Evolutionary conservation across 2,888 invertebrate genomes (phyloP), one percentile per base, ranked within the genome.

Genomic region (Embidobia sp.): DNA sequence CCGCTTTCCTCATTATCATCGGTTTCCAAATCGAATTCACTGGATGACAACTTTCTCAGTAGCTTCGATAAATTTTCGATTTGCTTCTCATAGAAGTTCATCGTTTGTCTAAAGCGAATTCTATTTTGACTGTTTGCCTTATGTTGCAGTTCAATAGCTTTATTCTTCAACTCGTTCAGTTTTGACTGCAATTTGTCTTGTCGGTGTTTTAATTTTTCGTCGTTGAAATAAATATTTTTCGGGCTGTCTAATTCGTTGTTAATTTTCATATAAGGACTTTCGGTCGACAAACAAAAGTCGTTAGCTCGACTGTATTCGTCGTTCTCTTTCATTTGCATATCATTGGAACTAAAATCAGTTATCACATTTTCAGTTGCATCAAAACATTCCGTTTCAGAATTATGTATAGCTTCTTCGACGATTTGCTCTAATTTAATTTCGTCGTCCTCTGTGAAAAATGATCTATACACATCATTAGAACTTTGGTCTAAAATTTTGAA

Each of bases 41-140:
- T 53, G 3, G 82, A 74, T 0, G 84, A 82, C 11, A 87, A 63
- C 31, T 82, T 85, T 35, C 75, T 80, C 22, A 87, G 53, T 6
- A 85, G 26, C 31, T 83, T 85, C 1, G 84, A 84, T 6, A 86
- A 61, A 37, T 84, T 85, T 19, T 85, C 83, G 10, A 87, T 88
- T 31, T 85, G 85, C 2, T 80, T 79, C 22, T 85, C 84, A 44
- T 83, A 85, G 1, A 80, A 80, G 35, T 85, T 84, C 59, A 87
- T 83, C 55, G 78, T 81, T 29, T 84, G 82, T 5, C 82, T 81
- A 2, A 84, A 51, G 7, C 80, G 69, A 1, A 79, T 77, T 0
- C 40, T 63, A 7, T 79, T 77, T 0, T 74, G 49, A n/a, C 64
- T 79, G 6, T 77, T 44, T 5, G 76, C 76, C 49, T 82, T 79